Conservation (phyloP, 1,140 invertebrate species). For the Brachionus koreanus region DNA sequence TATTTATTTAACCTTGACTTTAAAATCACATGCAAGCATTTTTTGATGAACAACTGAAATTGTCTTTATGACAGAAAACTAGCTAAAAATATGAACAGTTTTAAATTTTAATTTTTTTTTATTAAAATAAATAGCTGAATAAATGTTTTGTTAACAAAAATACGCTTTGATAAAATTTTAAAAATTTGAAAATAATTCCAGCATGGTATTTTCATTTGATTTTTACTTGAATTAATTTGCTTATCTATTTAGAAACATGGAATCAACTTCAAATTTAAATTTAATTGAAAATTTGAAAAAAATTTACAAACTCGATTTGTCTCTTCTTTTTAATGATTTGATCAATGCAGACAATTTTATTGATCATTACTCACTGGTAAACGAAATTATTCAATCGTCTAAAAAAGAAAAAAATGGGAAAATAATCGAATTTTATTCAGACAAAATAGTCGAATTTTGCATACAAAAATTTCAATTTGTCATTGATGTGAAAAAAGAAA, state of each 20-base stretch:
- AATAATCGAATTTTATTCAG: background rate
- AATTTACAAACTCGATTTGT: conserved; percentile 28
- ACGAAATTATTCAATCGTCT: background rate
- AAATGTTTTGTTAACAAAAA: background rate
- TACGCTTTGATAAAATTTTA: background rate
- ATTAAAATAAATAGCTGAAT: background rate
- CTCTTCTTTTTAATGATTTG: conserved; percentile 12
- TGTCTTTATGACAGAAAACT: background rate
- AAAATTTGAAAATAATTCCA: background rate
- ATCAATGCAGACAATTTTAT: conserved; percentile 12
- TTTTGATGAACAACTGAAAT: background rate
- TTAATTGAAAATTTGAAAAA: conserved; percentile 35
- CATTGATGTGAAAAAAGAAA: background rate
- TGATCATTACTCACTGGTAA: conserved; percentile 5
- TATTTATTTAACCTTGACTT: background rate
- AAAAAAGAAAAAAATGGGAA: background rate
- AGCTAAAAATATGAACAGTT: background rate
- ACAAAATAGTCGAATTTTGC: conserved; percentile 31
- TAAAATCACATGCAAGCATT: background rate
- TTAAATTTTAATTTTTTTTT: background rate
- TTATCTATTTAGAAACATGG: background rate
- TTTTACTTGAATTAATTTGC: no score
- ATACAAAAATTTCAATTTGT: conserved; percentile 9
- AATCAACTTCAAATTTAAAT: background rate
- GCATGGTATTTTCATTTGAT: no score